Percentiles rank a stretch among this genome's conserved stretches.
phyloP scores from a whole-genome alignment of 1,140 invertebrate genomes.

The Meteorus sp. region DNA sequence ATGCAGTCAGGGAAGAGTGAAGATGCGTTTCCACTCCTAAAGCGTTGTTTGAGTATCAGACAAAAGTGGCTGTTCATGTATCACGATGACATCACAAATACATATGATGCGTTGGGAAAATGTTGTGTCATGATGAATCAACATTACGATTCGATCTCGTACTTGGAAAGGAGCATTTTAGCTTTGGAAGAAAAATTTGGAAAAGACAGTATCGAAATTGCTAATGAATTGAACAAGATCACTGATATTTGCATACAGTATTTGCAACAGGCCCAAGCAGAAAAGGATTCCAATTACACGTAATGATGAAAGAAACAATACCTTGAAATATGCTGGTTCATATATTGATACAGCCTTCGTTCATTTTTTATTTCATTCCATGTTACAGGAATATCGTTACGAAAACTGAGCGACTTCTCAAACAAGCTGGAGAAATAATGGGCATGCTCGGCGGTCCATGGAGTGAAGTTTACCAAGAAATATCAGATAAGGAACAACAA shows the following conservation, averaged over 20 bases:
- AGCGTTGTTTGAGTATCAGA: conserved; percentile 53
- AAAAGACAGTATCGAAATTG: conserved; percentile 61
- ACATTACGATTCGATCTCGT: conserved; percentile 52
- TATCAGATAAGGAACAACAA: conserved; percentile 37
- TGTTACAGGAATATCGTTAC: conserved; percentile 38
- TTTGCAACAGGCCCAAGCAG: conserved; percentile 38
- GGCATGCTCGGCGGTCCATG: conserved; percentile 47
- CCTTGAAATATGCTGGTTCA: conserved; percentile 18
- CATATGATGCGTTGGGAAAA: conserved; percentile 60
- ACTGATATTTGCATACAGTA: conserved; percentile 50
- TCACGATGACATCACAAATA: conserved; percentile 55
- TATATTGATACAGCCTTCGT: no score
- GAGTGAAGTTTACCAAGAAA: conserved; percentile 41
- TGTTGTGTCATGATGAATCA: conserved; percentile 55
- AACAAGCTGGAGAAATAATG: conserved; percentile 41
- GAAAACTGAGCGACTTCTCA: conserved; percentile 39
- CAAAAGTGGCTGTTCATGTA: conserved; percentile 55
- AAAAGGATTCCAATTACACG: conserved; percentile 40
- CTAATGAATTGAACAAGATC: conserved; percentile 61
- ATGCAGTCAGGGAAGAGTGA: conserved; percentile 31
- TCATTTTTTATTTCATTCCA: conserved; percentile 16
- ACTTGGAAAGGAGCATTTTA: conserved; percentile 55
- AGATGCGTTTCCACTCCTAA: conserved; percentile 40
- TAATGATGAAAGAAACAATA: conserved; percentile 34
- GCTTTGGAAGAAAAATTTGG: conserved; percentile 61